Base-by-base conservation (phyloP, 2,888 invertebrate genomes). In the Asteroscopus sphinx region DNA sequence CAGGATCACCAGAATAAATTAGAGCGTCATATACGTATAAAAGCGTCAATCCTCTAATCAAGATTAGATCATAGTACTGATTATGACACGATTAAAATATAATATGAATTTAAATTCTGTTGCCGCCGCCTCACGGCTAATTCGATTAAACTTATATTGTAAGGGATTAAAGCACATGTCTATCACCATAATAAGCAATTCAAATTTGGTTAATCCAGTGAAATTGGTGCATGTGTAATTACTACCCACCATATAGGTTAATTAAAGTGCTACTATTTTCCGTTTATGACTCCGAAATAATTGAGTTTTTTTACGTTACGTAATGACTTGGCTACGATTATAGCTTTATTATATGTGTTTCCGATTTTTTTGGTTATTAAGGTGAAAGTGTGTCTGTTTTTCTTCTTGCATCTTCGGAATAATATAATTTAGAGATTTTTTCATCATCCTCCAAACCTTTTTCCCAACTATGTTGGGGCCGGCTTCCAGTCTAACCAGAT, bases 111-210 rank as follows among this genome's bases (percentile, higher is more conserved):
- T 56, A 57, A 71, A 71, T 35, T 79, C 76, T 70, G 73, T 56
- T 56, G 60, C 71, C 45, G 49, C 59, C 46, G 48, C 55, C 61
- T 54, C 68, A 58, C 67, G 45, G 58, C 70, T 82, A 81, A 88
- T 87, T 88, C 82, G 83, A 87, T 87, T 86, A 86, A 81, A 81
- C 73, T 85, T 84, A 81, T 81, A 81, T 59, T 80, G 79, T 80
- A 73, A 73, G 73, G 83, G 85, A 87, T 88, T 89, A 87, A 66
- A 76, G 82, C 83, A 83, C 87, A 90, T 87, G 91, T 91, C 92
- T 91, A 90, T 92, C 91, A 91, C 79, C 76, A 82, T 90, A 89
- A 92, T 91, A 90, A 92, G 88, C 89, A 90, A 91, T 92, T 90
- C 89, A 88, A 91, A 92, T 91, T 88, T 73, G 81, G 88, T 89